phyloP scores from a whole-genome alignment of 2,888 invertebrate species.

The Cheilosia urbana region DNA sequence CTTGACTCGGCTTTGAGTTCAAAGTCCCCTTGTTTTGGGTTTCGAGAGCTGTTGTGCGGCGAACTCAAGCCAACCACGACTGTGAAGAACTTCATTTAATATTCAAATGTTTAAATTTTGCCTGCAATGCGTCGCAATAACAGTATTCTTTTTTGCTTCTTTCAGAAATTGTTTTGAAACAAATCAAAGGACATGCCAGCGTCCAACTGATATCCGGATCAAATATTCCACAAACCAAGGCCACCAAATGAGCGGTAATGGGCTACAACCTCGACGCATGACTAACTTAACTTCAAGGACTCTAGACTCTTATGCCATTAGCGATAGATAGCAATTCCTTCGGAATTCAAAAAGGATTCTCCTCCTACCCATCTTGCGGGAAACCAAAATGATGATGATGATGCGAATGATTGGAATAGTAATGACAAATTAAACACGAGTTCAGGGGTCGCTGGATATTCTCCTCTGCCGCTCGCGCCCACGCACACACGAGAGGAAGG shows the following conservation, averaged over 20 bases:
- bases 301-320: slow-evolving; percentile 56
- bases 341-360: slow-evolving; percentile 32
- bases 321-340: slow-evolving; percentile 71
- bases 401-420: slow-evolving; percentile 62
- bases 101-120: slow-evolving; percentile 13
- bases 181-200: slow-evolving; percentile 21
- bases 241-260: slow-evolving; percentile 69
- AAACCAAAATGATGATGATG: slow-evolving; percentile 11
- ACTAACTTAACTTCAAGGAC: slow-evolving; percentile 66
- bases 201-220: slow-evolving; percentile 36
- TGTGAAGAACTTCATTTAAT: slow-evolving; percentile 22
- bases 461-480: slow-evolving; percentile 1
- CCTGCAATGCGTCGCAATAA: slow-evolving; percentile 62
- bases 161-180: slow-evolving; percentile 33
- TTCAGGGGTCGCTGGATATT: slow-evolving; percentile 27
- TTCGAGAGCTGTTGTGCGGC: too few relatives aligned
- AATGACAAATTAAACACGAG: slow-evolving; percentile 61
- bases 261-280: slow-evolving; percentile 62
- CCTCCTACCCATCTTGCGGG: slow-evolving; percentile 29
- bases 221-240: slow-evolving; percentile 56
- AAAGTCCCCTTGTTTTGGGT: slow-evolving; percentile 1
- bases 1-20: slow-evolving; percentile 49
- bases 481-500: slow-evolving; percentile 7
- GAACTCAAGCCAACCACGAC: background rate
- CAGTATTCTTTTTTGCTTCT: slow-evolving; percentile 15